Conservation (phyloP, 2,888 invertebrate genomes). For the Scrobipalpa costella region DNA sequence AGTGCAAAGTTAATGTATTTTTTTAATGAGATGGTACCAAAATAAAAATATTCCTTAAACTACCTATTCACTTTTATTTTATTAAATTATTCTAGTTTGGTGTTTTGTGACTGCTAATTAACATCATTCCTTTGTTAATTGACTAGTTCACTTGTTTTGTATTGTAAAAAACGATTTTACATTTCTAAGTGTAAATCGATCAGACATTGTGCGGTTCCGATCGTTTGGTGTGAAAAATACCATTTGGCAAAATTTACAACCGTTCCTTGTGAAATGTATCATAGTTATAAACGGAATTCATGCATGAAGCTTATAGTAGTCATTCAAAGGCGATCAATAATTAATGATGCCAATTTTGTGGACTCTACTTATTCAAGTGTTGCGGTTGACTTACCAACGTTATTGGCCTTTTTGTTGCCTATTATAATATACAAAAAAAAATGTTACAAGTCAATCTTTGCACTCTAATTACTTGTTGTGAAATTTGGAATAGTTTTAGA, state of each 20-base stretch:
- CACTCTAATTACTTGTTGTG: constrained; percentile 14
- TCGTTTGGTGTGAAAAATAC: not conserved
- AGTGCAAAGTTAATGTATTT: too few species aligned
- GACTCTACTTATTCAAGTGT: constrained; percentile 9
- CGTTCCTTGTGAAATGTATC: constrained; percentile 58
- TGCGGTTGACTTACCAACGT: constrained; percentile 4
- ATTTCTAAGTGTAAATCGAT: not conserved
- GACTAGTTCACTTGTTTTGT: not conserved
- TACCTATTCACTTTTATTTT: too few species aligned
- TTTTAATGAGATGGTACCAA: too few species aligned
- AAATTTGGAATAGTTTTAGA: constrained; percentile 6
- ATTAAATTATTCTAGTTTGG: too few species aligned
- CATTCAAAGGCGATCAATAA: constrained; percentile 28
- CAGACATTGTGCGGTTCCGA: not conserved
- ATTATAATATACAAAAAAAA: not conserved
- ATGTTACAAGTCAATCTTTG: constrained; percentile 12
- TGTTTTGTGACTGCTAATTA: too few species aligned
- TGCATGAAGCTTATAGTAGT: constrained; percentile 52
- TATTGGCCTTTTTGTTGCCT: constrained; percentile 10
- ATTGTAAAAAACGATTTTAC: too few species aligned
- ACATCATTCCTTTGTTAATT: not conserved
- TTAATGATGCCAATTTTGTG: constrained; percentile 22
- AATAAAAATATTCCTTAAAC: too few species aligned
- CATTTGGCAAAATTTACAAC: constrained; percentile 22
- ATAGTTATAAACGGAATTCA: constrained; percentile 50